These are phyloP conservation scores for Eustalomyia histrio DNA, from an alignment of 2,888 invertebrate species.

Conservation along the genomic window DNA sequence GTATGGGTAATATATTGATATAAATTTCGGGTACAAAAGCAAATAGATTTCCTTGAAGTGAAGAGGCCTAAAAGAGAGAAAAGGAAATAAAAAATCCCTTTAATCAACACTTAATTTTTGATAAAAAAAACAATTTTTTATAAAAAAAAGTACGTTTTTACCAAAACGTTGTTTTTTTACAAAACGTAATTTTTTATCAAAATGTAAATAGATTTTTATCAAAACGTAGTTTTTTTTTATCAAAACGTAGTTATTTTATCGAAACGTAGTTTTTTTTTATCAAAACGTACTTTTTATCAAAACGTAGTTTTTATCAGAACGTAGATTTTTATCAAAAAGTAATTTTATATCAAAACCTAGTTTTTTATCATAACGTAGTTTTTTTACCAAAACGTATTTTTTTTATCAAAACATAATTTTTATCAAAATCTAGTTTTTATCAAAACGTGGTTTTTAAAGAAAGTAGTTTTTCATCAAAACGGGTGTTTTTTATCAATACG, in stretches of 20 bases:
- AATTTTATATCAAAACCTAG: not conserved
- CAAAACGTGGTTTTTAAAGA: not conserved
- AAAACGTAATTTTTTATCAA: no score
- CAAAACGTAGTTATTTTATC: not conserved
- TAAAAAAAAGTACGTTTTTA: not conserved
- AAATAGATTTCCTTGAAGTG: constrained; percentile 82
- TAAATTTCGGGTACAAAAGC: constrained; percentile 86
- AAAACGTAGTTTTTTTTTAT: not conserved
- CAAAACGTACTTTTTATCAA: no score
- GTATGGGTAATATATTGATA: constrained; percentile 81
- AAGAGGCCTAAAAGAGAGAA: constrained; percentile 80
- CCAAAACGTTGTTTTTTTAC: no score
- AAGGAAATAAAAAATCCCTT: not conserved
- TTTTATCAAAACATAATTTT: not conserved
- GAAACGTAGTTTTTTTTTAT: not conserved
- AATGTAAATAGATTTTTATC: not conserved
- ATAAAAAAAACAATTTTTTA: not conserved
- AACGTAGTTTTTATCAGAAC: no score
- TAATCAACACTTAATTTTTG: not conserved
- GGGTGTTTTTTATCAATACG: not conserved
- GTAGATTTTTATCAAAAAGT: no score
- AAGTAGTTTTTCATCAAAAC: not conserved
- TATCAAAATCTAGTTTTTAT: not conserved
- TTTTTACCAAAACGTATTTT: not conserved
- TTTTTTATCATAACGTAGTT: not conserved